Base-by-base conservation (phyloP, 2,113 vertebrate genomes). In the Ophthalmolycus amberensis region DNA sequence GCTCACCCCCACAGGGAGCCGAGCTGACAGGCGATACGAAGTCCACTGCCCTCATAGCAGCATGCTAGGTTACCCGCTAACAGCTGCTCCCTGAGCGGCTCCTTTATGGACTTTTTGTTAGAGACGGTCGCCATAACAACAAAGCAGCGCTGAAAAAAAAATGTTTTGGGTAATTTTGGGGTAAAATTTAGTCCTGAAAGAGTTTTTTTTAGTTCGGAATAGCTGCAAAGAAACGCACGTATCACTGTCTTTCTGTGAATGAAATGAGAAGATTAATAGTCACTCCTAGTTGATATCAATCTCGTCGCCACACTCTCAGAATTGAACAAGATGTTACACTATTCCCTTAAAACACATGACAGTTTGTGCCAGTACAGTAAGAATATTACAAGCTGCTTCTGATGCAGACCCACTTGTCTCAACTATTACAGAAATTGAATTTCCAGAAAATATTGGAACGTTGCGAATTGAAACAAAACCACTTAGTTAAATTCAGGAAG, bases 11-110 rank as follows among this genome's bases (percentile, higher is more conserved):
- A 82, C 60, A 54, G 73, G 83, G 85, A 78, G 67, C 77, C 3
- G 27, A 82, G 76, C 78, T 89, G 89, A 86, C 83, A 85, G 77
- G 50, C 70, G 34, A 87, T 83, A 83, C 79, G 75, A 85, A 80
- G 71, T 83, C 80, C 50, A 22, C 56, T 67, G 73, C 54, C 72
- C 80, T 72, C 10, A 76, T n/a, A 79, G 77, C 29, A 77, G 71
- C 79, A 80, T 79, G 73, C 72, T 88, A 70, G 68, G 68, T 80
- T 83, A 92, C 71, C 80, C 12, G 62, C 83, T 84, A 82, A 79
- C 80, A 84, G 77, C 71, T 85, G 72, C 54, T 69, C 63, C 29
- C 58, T 71, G 62, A 56, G 15, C 79, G 72, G 52, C 40, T 79
- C 52, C 60, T 77, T 79, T 82, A 85, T 77, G 67, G 71, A 59